phyloP scores from a whole-genome alignment of 2,797 vertebrate species.

The Cheirogaleus major region DNA sequence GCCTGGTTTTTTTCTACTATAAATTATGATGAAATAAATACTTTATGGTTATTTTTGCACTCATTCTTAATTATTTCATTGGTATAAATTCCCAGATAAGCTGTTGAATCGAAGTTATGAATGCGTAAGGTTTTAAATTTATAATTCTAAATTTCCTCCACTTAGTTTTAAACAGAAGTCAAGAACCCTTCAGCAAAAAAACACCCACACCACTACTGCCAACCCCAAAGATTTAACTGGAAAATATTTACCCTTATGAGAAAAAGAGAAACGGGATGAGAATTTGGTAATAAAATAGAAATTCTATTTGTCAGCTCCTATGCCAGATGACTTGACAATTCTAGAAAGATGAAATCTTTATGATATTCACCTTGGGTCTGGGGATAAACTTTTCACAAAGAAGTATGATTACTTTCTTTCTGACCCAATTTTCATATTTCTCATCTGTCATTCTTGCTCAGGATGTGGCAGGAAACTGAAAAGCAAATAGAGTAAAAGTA shows the following conservation, averaged over 20 bases:
- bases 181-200: not conserved
- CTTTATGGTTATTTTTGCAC: not conserved
- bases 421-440: constrained; percentile 23
- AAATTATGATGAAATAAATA: constrained; percentile 25
- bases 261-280: constrained; percentile 11
- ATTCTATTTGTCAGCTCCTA: constrained; percentile 41
- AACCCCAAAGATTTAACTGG: constrained; percentile 22
- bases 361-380: constrained; percentile 23
- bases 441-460: not conserved
- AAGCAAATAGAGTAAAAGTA: not conserved
- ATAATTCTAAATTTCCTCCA: constrained; percentile 44
- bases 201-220: not conserved
- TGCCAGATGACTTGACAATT: constrained; percentile 26
- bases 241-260: constrained; percentile 41
- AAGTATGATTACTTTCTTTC: constrained; percentile 52
- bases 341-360: constrained; percentile 53
- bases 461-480: not conserved
- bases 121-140: not conserved
- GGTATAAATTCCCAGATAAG: not conserved
- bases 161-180: constrained; percentile 32
- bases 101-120: constrained; percentile 11
- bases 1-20: not conserved
- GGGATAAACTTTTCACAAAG: constrained; percentile 30
- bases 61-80: constrained; percentile 34
- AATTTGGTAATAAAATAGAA: constrained; percentile 60